These are phyloP conservation scores for Conopomorpha cramerella DNA, from an alignment of 1,140 invertebrate species.

Conservation along the genomic window DNA sequence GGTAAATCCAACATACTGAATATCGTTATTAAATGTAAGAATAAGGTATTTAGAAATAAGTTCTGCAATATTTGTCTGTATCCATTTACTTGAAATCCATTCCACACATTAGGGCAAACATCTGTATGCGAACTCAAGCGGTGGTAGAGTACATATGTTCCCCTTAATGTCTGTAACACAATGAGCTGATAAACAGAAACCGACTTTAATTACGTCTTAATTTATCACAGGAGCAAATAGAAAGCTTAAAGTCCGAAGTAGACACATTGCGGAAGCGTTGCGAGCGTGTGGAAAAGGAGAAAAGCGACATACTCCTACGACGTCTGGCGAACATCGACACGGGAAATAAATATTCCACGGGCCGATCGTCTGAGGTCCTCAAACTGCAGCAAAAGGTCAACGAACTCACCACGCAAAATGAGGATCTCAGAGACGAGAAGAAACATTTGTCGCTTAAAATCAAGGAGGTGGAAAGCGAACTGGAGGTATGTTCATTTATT, in stretches of 20 bases:
- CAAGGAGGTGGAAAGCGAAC: conserved; percentile 73
- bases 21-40: too few relatives aligned
- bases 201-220: too few relatives aligned
- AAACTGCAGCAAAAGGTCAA: conserved; percentile 82
- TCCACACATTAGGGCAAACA: too few relatives aligned
- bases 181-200: too few relatives aligned
- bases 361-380: conserved; percentile 67
- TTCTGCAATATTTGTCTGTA: too few relatives aligned
- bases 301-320: conserved; percentile 81
- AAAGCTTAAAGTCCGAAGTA: conserved; percentile 70
- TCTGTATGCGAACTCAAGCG: too few relatives aligned
- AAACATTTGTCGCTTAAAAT: conserved; percentile 73
- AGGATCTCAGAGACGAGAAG: conserved; percentile 82
- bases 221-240: conserved; percentile 69
- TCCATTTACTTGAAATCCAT: too few relatives aligned
- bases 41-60: too few relatives aligned
- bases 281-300: conserved; percentile 82
- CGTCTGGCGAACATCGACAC: conserved; percentile 77
- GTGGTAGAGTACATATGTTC: too few relatives aligned
- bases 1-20: too few relatives aligned
- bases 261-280: conserved; percentile 72
- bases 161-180: too few relatives aligned
- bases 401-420: conserved; percentile 76
- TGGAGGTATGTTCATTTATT: conserved; percentile 44
- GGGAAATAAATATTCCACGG: conserved; percentile 69